Evolutionary conservation across 2,113 vertebrate genomes (phyloP).

Genomic region (Scartelaos histophorus): DNA sequence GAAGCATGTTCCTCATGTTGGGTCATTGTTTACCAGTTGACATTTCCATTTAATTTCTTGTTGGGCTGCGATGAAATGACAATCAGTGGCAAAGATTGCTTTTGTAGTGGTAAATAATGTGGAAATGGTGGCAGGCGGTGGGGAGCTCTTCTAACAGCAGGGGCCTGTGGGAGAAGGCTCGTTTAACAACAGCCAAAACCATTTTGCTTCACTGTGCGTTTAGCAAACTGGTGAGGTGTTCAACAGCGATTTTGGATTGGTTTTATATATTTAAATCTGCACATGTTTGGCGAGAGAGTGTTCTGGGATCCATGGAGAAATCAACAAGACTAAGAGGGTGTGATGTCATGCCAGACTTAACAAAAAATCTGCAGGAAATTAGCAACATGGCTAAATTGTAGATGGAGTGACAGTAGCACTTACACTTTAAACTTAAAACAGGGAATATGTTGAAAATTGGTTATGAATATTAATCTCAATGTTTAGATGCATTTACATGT

Average conservation of each 20-base stretch:
- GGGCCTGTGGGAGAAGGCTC: background rate
- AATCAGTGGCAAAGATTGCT: conserved; percentile 44
- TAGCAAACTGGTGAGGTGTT: background rate
- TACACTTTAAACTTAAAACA: too few relatives aligned
- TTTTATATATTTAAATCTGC: background rate
- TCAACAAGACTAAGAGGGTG: background rate
- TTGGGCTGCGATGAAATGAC: conserved; percentile 48
- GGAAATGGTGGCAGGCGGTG: conserved; percentile 19
- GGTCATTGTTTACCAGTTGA: conserved; percentile 59
- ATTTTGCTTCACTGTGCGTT: background rate
- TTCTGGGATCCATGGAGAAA: background rate
- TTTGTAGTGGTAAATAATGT: conserved; percentile 52
- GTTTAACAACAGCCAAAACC: conserved; percentile 16
- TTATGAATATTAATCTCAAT: too few relatives aligned
- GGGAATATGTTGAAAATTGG: too few relatives aligned
- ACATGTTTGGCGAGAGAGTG: background rate
- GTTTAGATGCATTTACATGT: too few relatives aligned
- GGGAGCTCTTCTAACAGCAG: conserved; percentile 15
- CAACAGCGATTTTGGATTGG: background rate
- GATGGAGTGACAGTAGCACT: too few relatives aligned
- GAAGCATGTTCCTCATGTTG: conserved; percentile 11
- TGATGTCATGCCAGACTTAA: background rate
- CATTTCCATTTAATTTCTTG: conserved; percentile 70
- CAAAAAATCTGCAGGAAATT: background rate
- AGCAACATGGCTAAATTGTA: background rate